Evolutionary conservation across 1,140 invertebrate genomes (phyloP).

Genomic region (Dendroctonus ponderosae): DNA sequence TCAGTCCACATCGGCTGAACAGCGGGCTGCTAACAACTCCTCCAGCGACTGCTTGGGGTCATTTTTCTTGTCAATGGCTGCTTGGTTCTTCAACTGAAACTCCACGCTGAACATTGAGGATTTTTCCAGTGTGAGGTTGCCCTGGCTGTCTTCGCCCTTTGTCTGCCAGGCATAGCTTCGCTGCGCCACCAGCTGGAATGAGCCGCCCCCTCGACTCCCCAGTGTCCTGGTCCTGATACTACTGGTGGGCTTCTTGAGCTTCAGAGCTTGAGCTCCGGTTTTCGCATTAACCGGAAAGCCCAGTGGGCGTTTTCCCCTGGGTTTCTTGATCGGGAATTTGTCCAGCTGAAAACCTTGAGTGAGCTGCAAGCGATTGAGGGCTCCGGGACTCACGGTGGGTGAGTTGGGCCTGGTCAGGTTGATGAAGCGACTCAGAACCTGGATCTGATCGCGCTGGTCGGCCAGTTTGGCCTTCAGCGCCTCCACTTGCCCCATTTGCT

Average conservation of each 20-base stretch:
- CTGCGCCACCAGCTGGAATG: neutral
- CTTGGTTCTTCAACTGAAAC: neutral
- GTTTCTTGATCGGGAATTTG: no score
- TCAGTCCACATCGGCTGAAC: no score
- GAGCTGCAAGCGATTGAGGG: neutral
- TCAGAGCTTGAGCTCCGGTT: neutral
- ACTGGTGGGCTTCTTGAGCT: neutral
- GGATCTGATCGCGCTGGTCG: neutral
- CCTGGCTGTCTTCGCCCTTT: neutral
- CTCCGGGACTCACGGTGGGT: neutral
- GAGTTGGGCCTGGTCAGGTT: constrained; percentile 2
- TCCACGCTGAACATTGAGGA: neutral
- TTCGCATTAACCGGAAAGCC: neutral
- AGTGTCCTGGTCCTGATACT: no score
- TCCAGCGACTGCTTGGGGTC: neutral
- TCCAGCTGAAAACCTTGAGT: no score
- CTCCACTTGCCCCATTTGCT: neutral
- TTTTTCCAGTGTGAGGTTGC: neutral
- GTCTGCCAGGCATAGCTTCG: neutral
- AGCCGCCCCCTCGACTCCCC: no score
- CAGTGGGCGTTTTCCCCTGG: no score
- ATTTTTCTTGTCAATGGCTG: neutral
- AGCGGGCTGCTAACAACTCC: neutral
- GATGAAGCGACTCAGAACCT: neutral
- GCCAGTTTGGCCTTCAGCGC: neutral